Evolutionary conservation across 2,888 invertebrate genomes (phyloP), one percentile per base, ranked within the genome.

Genomic region (Acleris literana): DNA sequence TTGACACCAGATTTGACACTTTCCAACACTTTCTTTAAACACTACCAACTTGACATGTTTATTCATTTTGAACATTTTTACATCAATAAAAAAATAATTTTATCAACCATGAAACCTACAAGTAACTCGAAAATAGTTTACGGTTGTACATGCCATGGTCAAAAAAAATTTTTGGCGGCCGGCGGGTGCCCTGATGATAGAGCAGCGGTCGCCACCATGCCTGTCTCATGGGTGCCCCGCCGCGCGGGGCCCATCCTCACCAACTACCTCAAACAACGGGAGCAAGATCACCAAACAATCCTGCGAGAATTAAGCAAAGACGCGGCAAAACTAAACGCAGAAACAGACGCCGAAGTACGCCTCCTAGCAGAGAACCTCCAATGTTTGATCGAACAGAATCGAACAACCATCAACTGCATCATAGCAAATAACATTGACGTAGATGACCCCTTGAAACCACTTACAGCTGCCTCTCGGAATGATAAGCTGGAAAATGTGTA

Each of bases 201-300:
- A 6, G 81, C 81, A 43, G 90, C 86, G 2, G 88, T 89, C 1
- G 84, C 86, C 2, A 70, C 82, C 0, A 72, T 92, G 46, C 91
- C 91, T 39, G 39, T 13, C 39, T 33, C 33, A 39, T 39, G 33
- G 33, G 33, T 33, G 33, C 39, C 39, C 13, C 76, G 72, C 58
- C 82, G 72, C 29, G 78, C 86, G 16, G 86, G 90, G 0, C 73
- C 85, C 3, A 79, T 79, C 39, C 85, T 91, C 13, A 72, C 71
- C 2, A 84, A 86, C 52, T 91, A 87, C 68, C 76, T 92, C 0
- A 80, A 82, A 71, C 70, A 86, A 70, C 78, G 81, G 20, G 78
- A 85, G 74, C 67, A 76, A 61, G 74, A 82, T 33, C 83, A 90
- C 69, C 67, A 79, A 25, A 70, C 72, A 22, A 52, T 79, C 46